Evolutionary conservation across 2,797 vertebrate genomes (phyloP), one percentile per base, ranked within the genome.

Genomic region (Falco peregrinus): DNA sequence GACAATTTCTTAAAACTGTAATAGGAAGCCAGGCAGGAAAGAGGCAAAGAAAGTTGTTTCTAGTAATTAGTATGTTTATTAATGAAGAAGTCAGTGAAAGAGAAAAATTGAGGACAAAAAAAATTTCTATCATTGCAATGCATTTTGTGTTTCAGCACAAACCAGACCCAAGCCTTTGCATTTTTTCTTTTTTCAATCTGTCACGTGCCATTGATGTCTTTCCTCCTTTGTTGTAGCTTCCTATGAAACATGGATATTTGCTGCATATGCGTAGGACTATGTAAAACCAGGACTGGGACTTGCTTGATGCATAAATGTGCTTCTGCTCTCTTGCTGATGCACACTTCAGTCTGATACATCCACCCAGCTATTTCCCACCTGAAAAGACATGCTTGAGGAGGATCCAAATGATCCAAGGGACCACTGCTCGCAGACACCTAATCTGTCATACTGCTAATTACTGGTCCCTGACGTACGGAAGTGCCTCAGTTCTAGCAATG

Each of bases 121-220:
- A 5, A 45, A 54, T 47, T 85, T 74, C 16, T 80, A 18, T 39
- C 5, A 20, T 67, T 68, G 29, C 25, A 74, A 60, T 35, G 3
- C 5, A 41, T 68, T 90, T 86, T 4, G 17, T 76, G 4, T 3
- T 81, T 39, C 19, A 84, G 16, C 6, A 78, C 5, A 47, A 79
- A 87, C 26, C 2, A 9, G 70, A 63, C 4, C 5, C 5, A 48
- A 77, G 4, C 4, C 8, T 85, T 83, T 48, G 51, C 0, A 12
- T 54, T 43, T 22, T 25, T 79, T 68, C 12, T 50, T 76, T 87
- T 63, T 83, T 37, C 10, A 31, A 6, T 53, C 20, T 75, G 31
- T 57, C 4, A 1, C 35, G 1, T 47, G 12, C 22, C 29, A 54
- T 68, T 0, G 0, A 16, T 54, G 33, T 67, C 43, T 87, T 70